Evolutionary conservation across 1,140 invertebrate species (phyloP).

Genomic region (Trissolcus basalis): DNA sequence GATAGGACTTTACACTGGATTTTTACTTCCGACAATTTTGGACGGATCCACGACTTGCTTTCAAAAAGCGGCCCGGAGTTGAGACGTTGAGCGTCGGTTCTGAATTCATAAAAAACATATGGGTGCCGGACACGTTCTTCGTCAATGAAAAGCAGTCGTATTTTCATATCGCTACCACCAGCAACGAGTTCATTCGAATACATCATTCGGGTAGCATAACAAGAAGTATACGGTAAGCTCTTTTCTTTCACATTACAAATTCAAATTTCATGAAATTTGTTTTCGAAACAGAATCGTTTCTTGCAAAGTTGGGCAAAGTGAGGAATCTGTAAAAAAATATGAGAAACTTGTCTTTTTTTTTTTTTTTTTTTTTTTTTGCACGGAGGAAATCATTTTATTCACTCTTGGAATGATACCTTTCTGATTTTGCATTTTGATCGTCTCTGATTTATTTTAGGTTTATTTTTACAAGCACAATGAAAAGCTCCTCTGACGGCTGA

Average conservation of each 20-base stretch:
- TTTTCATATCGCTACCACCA: conserved; percentile 98
- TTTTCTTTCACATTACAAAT: background rate
- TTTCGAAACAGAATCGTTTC: too few species aligned
- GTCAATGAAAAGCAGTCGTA: conserved; percentile 99
- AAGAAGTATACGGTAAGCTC: conserved; percentile 93
- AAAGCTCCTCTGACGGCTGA: conserved; percentile 29
- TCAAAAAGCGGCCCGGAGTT: conserved; percentile 89
- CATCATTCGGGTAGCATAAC: conserved; percentile 95
- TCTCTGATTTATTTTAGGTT: conserved; percentile 21
- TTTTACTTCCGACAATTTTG: conserved; percentile 99
- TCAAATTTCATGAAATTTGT: too few species aligned
- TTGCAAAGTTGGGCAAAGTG: too few species aligned
- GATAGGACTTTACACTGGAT: conserved; percentile 97
- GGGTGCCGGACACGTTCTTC: conserved; percentile 99
- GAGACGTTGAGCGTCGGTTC: conserved; percentile 93
- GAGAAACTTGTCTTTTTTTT: too few species aligned
- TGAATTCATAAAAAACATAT: conserved; percentile 97
- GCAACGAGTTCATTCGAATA: conserved; percentile 97
- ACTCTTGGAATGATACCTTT: background rate
- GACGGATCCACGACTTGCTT: conserved; percentile 95
- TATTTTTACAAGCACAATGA: conserved; percentile 19
- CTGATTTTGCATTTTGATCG: conserved; percentile 12
- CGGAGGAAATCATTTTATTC: too few species aligned
- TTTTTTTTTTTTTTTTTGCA: too few species aligned
- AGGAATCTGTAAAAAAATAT: too few species aligned